These are phyloP conservation scores for Cactoblastis cactorum DNA, from an alignment of 2,888 invertebrate species.

Conservation along the genomic window DNA sequence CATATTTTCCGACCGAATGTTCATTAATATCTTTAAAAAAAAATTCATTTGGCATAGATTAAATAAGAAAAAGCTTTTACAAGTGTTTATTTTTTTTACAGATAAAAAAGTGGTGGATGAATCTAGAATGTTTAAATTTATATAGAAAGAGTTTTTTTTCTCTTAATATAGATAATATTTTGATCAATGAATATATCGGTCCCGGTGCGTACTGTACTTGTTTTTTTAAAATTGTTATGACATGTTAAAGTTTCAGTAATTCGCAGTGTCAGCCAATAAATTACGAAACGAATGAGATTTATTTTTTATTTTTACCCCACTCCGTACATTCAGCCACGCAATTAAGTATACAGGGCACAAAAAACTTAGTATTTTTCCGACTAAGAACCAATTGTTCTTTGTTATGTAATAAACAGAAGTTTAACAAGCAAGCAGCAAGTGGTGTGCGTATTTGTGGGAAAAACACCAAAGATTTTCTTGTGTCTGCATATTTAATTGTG, in stretches of 20 bases:
- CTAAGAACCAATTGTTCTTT: no score
- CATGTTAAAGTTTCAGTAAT: conserved; percentile 3
- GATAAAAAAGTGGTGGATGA: no score
- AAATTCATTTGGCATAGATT: no score
- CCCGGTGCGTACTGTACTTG: conserved; percentile 7
- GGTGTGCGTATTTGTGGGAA: no score
- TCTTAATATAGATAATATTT: background rate
- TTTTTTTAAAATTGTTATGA: conserved; percentile 9
- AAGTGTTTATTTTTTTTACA: background rate
- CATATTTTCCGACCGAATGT: conserved; percentile 1
- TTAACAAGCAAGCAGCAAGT: no score
- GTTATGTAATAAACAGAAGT: no score
- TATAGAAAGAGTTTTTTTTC: background rate
- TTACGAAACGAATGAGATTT: background rate
- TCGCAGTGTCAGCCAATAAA: conserved; percentile 10
- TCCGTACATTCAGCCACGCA: background rate
- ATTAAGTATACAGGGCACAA: no score
- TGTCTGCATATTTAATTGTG: no score
- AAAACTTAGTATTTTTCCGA: no score
- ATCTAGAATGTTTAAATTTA: background rate
- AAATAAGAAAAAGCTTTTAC: no score
- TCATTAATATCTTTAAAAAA: background rate
- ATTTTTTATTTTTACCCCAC: background rate
- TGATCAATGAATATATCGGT: background rate
- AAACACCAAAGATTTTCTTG: no score